Base-by-base conservation (phyloP, 2,113 vertebrate genomes). In the Rattus rattus region DNA sequence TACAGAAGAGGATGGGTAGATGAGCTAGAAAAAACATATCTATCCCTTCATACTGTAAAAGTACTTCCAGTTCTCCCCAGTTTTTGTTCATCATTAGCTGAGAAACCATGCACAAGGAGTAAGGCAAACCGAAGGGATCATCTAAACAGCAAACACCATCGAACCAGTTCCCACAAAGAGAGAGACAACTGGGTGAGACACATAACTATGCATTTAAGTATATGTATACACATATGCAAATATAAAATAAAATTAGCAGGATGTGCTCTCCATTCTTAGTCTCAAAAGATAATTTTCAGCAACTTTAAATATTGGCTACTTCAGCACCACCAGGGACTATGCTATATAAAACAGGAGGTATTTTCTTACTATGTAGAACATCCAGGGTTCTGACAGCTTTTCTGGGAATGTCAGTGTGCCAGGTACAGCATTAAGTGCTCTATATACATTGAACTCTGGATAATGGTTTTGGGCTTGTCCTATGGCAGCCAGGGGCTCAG, bases 161-260 rank as follows among this genome's bases (percentile, higher is more conserved):
- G 61, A 95, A 96, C 11, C 39, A n/a, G 49, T 54, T 83, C 59
- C 43, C 47, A 92, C 65, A 88, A 91, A 94, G 79, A 90, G 88
- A 95, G 30, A 70, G 77, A 85, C 79, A 93, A 16, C 24, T 7
- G 39, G 79, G 76, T 87, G 56, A 94, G 20, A 92, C 63, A 5
- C 43, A 2, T n/a, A 43, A 52, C 61, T 22, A 65, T 12, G 30
- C 16, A 79, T 1, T 61, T 28, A 24, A 30, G 59, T 30, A 54
- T 36, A 72, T 26, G 67, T 30, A 47, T 47, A 59, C 20, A n/a
- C 28, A 83, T 4, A 33, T 49, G 47, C 61, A 91, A 30, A 76
- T 10, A 69, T 0, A 63, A 49, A 24, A 13, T 7, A 94, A 84
- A 75, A 83, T 83, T 43, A 86, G 16, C 47, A 94, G 73, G 73